phyloP scores from a whole-genome alignment of 2,113 vertebrate genomes.

The Struthio camelus region DNA sequence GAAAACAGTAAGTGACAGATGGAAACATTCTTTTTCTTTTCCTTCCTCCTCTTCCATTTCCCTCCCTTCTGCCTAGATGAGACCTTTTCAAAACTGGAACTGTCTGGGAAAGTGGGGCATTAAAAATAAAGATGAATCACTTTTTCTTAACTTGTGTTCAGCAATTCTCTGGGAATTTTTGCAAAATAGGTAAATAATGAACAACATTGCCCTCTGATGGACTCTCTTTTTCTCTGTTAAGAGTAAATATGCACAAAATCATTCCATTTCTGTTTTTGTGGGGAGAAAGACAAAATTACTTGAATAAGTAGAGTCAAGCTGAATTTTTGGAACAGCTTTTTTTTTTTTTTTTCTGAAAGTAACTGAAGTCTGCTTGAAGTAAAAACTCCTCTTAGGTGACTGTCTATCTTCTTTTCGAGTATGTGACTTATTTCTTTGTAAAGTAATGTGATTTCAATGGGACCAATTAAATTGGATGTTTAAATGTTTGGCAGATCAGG shows the following conservation, averaged over 20 bases:
- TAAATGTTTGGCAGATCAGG: not conserved
- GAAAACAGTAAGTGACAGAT: conserved; percentile 49
- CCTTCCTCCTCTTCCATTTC: not conserved
- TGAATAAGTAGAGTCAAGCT: not conserved
- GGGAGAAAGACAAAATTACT: not conserved
- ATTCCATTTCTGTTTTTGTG: not conserved
- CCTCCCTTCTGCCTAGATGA: not conserved
- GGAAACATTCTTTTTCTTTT: conserved; percentile 26
- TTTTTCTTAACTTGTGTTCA: not conserved
- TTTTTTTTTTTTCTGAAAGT: not conserved
- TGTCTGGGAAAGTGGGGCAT: not conserved
- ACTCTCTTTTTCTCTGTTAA: not conserved
- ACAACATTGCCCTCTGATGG: not conserved
- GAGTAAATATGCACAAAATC: not conserved
- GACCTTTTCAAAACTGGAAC: not conserved
- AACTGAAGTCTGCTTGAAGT: not conserved
- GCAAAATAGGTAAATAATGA: conserved; percentile 2
- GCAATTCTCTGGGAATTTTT: not conserved
- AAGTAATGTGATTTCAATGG: not conserved
- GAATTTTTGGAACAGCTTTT: not conserved
- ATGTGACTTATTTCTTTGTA: not conserved
- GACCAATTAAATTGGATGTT: not conserved
- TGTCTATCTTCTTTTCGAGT: not conserved
- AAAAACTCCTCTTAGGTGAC: not conserved
- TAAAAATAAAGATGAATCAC: not conserved